Conservation (phyloP, 2,113 vertebrate genomes). For the Takifugu bimaculatus region DNA sequence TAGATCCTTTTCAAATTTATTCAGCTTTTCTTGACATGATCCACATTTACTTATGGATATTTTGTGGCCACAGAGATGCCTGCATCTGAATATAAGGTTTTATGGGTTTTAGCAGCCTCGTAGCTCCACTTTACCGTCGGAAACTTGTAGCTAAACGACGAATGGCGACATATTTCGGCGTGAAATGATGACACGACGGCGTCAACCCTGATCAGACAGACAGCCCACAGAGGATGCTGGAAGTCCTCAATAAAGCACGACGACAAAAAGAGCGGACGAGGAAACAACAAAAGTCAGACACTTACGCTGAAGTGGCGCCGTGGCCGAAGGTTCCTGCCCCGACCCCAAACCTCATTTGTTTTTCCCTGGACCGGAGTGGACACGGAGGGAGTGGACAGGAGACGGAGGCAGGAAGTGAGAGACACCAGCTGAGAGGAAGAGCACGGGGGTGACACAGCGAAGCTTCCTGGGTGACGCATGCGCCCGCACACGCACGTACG, state of each 20-base stretch:
- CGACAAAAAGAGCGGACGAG: too few relatives aligned
- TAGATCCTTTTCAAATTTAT: too few relatives aligned
- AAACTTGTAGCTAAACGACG: background rate
- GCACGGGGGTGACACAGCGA: background rate
- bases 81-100: too few relatives aligned
- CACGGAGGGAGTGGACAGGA: slow-evolving; percentile 14
- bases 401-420: slow-evolving; percentile 37
- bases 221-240: too few relatives aligned
- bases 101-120: too few relatives aligned
- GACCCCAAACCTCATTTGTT: background rate
- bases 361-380: slow-evolving; percentile 1
- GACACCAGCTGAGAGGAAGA: slow-evolving; percentile 10
- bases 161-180: background rate
- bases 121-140: background rate
- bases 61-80: too few relatives aligned
- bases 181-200: too few relatives aligned
- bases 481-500: background rate
- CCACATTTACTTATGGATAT: too few relatives aligned
- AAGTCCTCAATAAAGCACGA: too few relatives aligned
- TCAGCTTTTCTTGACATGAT: too few relatives aligned
- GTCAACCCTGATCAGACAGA: background rate
- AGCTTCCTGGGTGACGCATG: slow-evolving; percentile 23
- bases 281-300: slow-evolving; percentile 3
- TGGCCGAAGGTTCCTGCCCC: background rate
- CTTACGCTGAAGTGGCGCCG: slow-evolving; percentile 27